A percentile compares a stretch with the other conserved stretches of the same genome.
phyloP scores from a whole-genome alignment of 2,113 vertebrate species.

The Pristiophorus japonicus region DNA sequence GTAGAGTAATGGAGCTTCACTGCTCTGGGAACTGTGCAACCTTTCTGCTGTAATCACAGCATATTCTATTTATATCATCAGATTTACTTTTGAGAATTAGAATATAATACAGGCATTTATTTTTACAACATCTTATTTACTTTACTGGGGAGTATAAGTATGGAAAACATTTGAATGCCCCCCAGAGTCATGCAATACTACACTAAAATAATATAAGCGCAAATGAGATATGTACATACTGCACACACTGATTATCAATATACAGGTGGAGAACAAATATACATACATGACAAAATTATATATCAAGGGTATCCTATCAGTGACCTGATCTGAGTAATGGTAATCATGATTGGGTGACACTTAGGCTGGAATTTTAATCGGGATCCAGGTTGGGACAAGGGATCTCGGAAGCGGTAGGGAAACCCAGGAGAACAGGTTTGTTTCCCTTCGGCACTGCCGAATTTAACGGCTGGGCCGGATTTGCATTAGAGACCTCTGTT shows the following conservation, averaged over 20 bases:
- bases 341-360: neutral
- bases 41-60: neutral
- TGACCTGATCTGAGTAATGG: neutral
- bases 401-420: too few relatives aligned
- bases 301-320: too few relatives aligned
- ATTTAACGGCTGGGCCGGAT: too few relatives aligned
- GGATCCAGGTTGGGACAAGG: too few relatives aligned
- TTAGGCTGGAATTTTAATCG: too few relatives aligned
- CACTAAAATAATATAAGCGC: neutral
- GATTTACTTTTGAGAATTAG: neutral
- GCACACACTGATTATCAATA: neutral
- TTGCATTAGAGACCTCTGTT: too few relatives aligned
- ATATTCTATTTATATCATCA: neutral
- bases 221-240: neutral
- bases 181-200: neutral
- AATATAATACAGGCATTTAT: neutral
- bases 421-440: too few relatives aligned
- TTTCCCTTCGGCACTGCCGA: too few relatives aligned
- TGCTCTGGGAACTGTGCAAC: neutral
- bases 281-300: neutral
- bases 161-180: neutral
- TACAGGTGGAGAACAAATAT: neutral
- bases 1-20: neutral
- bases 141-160: neutral
- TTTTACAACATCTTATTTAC: constrained; percentile 11